Evolutionary conservation across 1,140 invertebrate species (phyloP).

Genomic region (Steinernema feltiae): DNA sequence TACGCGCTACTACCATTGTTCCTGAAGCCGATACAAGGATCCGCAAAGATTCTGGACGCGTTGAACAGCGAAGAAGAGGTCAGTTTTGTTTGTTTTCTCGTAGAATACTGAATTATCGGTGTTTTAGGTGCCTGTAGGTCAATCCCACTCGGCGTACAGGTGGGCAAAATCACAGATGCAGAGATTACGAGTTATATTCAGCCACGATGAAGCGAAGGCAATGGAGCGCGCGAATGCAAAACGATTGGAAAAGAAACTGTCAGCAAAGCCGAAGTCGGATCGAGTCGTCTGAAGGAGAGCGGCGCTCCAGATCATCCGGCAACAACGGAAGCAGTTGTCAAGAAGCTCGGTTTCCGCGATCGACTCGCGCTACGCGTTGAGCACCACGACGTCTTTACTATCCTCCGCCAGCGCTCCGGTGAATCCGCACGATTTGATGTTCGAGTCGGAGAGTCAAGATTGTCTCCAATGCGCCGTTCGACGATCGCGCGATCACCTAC

Average conservation of each 20-base stretch:
- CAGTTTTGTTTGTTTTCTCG: too few relatives aligned
- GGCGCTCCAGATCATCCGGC: too few relatives aligned
- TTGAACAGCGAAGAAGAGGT: conserved; percentile 11
- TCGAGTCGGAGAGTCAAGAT: conserved; percentile 26
- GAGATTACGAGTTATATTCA: too few relatives aligned
- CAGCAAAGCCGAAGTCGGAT: too few relatives aligned
- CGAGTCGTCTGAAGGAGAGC: too few relatives aligned
- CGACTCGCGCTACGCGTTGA: conserved; percentile 14
- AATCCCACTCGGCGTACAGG: too few relatives aligned
- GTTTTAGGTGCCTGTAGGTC: too few relatives aligned
- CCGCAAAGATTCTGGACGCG: conserved; percentile 30
- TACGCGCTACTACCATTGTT: background rate
- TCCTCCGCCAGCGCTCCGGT: background rate
- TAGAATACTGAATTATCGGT: too few relatives aligned
- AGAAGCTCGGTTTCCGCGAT: conserved; percentile 9
- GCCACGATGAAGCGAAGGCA: conserved; percentile 19
- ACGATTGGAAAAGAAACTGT: too few relatives aligned
- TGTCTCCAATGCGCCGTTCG: conserved; percentile 38
- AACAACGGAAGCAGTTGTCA: too few relatives aligned
- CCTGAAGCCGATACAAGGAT: conserved; percentile 22
- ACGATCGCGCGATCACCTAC: conserved; percentile 31
- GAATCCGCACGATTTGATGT: conserved; percentile 30
- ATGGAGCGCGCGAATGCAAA: background rate
- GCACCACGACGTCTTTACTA: conserved; percentile 17
- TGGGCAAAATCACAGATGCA: too few relatives aligned